Evolutionary conservation across 2,888 invertebrate species (phyloP), one percentile per base, ranked within the genome.

Genomic region (Drosophila crucigera): DNA sequence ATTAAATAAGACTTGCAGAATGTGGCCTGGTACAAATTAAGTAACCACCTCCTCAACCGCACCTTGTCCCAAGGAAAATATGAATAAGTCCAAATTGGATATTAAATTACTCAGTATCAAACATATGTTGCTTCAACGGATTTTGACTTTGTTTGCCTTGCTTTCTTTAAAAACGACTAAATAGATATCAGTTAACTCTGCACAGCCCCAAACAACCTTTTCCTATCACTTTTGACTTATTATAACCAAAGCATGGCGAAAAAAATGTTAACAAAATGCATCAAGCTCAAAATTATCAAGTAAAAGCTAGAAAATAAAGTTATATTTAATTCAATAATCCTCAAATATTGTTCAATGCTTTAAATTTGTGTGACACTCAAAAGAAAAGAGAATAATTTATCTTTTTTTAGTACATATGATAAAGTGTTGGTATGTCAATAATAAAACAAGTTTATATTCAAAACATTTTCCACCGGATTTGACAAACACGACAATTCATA

Each of bases 21-120:
- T 65, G 66, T 50, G 49, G 37, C 19, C 28, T 14, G 16, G 19
- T 49, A n/a, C 14, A 49, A 33, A 67, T 68, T 68, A 49, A 66
- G 31, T 50, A 68, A 22, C 28, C 33, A 39, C 33, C 33, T 50
- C 49, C 25, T 14, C 35, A 33, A 31, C 22, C 25, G 11, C 22
- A 35, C 3, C 3, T 16, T 10, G 33, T 10, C 35, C 22, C 25
- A 54, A n/a, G 16, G 19, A 19, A 33, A 28, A 9, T 10, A 16
- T n/a, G 5, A 65, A 22, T n/a, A 28, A 66, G 33, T 63, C 28
- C 25, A 11, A 37, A 28, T 41, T 33, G 28, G 5, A 19, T 25
- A 11, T 14, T 0, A 11, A 7, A n/a, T 39, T 55, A 4, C 28
- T 7, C 55, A 28, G 9, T 50, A 11, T 43, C 35, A 16, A 7